Evolutionary conservation across 1,140 invertebrate species (phyloP), one percentile per base, ranked within the genome.

Genomic region (Bicyclus anynana): DNA sequence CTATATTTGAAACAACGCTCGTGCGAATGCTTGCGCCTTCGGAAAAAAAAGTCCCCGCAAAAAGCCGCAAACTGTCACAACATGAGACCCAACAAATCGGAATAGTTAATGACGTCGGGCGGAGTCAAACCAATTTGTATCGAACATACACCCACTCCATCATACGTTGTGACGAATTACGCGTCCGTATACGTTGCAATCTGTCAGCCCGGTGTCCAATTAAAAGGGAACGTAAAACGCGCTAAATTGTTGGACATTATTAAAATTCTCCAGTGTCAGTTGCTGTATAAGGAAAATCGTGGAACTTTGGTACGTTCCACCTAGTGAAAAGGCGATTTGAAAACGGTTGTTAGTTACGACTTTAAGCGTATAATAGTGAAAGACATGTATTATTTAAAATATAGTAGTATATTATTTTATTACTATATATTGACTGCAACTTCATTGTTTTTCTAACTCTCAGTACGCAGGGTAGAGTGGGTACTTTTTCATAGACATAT

Each of bases 41-140:
- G 7, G 27, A 33, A 33, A 33, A 33, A 3, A 33, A 1, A 3
- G 7, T 33, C 29, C 29, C 29, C 3, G 10, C 9, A 44, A 44
- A 42, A 14, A 20, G 10, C 18, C 16, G 12, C 40, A 44, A 12
- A 12, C 40, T 20, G 17, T 44, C 38, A 44, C 10, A 44, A 44
- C 16, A 44, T 44, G 40, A 44, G 18, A 20, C 16, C 10, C 18
- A 18, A 44, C 40, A 44, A 44, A 44, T 44, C 16, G 16, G 17
- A 14, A 20, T 44, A 44, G 40, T 12, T 44, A 44, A 44, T 44
- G 40, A 44, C 18, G 40, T 20, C 40, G 16, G 17, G 1, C 16
- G n/a, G 13, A 44, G 40, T 44, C 40, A 44, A 44, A 44, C 40
- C 16, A 44, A 44, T 44, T 44, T 44, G 40, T 44, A 44, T 44